Percentiles rank a stretch among this genome's conserved stretches.
Conservation (phyloP, 2,113 vertebrate genomes). For the Crotophaga sulcirostris region DNA sequence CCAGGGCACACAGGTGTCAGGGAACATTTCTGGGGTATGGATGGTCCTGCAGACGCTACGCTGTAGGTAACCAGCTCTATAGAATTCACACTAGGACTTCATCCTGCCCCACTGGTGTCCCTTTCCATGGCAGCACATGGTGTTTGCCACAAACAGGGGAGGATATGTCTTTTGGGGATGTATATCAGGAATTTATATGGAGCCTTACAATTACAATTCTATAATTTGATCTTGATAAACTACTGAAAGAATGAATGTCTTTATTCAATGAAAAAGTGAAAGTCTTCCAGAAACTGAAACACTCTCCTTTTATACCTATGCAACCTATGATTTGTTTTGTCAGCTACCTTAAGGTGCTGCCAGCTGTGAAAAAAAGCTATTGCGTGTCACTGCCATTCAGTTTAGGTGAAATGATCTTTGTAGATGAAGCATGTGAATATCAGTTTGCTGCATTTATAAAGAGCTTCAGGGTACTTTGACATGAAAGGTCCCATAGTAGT, state of each 20-base stretch:
- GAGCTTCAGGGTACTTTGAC: slow-evolving; percentile 57
- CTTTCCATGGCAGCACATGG: not conserved
- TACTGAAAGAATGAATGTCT: not conserved
- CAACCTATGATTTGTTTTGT: slow-evolving; percentile 56
- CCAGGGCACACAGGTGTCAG: not conserved
- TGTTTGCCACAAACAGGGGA: not conserved
- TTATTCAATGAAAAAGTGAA: not conserved
- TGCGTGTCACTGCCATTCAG: not conserved
- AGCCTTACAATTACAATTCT: not conserved
- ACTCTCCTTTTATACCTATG: not conserved
- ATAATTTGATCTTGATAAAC: not conserved
- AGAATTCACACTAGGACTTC: not conserved
- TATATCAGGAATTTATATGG: not conserved
- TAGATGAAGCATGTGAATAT: slow-evolving; percentile 57
- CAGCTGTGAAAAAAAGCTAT: slow-evolving; percentile 58
- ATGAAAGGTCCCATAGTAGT: slow-evolving; percentile 39
- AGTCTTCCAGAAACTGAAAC: not conserved
- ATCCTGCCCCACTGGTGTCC: not conserved
- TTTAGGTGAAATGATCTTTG: slow-evolving; percentile 53
- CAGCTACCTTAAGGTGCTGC: slow-evolving; percentile 45
- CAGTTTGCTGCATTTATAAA: slow-evolving; percentile 52
- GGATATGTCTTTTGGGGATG: not conserved
- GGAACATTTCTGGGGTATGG: not conserved
- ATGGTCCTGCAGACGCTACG: not conserved
- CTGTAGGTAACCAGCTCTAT: rapidly evolving